These are phyloP conservation scores for Thamnophis elegans DNA, from an alignment of 2,797 vertebrate genomes.

Conservation along the genomic window DNA sequence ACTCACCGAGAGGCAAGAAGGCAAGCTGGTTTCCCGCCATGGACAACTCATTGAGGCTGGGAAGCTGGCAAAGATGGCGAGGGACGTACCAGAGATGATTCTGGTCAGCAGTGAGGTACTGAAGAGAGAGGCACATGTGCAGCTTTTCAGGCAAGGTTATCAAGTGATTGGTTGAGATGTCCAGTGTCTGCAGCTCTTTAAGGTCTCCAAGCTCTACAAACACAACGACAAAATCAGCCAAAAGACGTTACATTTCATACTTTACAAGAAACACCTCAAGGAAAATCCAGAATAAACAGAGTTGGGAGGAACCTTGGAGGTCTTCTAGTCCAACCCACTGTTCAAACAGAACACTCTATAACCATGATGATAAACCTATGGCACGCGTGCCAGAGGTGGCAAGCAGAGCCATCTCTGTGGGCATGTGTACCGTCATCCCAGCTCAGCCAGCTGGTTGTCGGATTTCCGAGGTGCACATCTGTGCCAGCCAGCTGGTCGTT, in stretches of 20 bases:
- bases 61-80: constrained; percentile 91
- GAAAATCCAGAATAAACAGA: background rate
- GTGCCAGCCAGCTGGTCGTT: too few relatives aligned
- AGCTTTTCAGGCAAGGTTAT: constrained; percentile 85
- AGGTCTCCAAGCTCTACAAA: constrained; percentile 89
- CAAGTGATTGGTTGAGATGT: constrained; percentile 91
- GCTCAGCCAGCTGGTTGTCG: too few relatives aligned
- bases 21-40: constrained; percentile 92
- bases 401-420: too few relatives aligned
- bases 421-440: too few relatives aligned
- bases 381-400: too few relatives aligned
- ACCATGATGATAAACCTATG: too few relatives aligned
- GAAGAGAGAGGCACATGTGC: constrained; percentile 88
- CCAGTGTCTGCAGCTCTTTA: constrained; percentile 90
- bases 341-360: too few relatives aligned
- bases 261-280: background rate
- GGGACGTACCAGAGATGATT: constrained; percentile 87
- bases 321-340: background rate
- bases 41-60: constrained; percentile 94
- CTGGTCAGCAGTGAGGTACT: constrained; percentile 90
- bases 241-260: background rate
- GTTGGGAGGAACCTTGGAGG: background rate
- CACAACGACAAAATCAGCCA: constrained; percentile 38
- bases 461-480: too few relatives aligned
- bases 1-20: constrained; percentile 90